Evolutionary conservation across 2,797 vertebrate species (phyloP), one percentile per base, ranked within the genome.

Genomic region (Thripadectes ignobilis): DNA sequence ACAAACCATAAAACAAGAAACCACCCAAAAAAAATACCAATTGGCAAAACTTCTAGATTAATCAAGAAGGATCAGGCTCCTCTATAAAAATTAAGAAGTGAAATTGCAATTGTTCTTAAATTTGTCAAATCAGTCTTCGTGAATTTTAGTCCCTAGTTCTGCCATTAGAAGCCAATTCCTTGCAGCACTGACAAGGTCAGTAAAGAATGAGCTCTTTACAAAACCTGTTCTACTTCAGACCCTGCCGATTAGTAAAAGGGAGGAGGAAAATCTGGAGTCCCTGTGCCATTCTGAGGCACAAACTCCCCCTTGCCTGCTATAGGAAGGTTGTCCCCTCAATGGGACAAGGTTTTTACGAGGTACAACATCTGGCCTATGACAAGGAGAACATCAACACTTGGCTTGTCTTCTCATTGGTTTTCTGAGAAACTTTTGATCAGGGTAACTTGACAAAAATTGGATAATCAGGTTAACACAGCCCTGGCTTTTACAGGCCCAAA

Each of bases 281-380:
- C 51, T 49, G 23, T 21, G 21, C 18, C 23, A 41, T 67, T 81
- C 57, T 54, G 18, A 46, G 18, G 26, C 6, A 59, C 21, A 74
- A 81, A 29, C 13, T 1, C 15, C 39, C 4, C 2, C 27, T 27
- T n/a, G 9, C 2, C 34, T 17, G 10, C 8, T 30, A 2, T 4
- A 20, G 16, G 43, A 71, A 74, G 8, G 62, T 49, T 32, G 4
- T 11, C 5, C 26, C 9, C 8, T 58, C 19, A 30, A 5, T 51
- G 24, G 32, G n/a, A 45, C 36, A 41, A 18, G 17, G 9, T 63
- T 12, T 7, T 39, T 39, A 38, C 30, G 30, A 27, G 16, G 22
- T 36, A 5, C 46, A 38, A 26, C 3, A 9, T 5, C 18, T 52
- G 24, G 14, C 45, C 43, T 66, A 3, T 8, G 38, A 15, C 7